Evolutionary conservation across 2,797 vertebrate genomes (phyloP).

Genomic region (Neopelma chrysocephalum): DNA sequence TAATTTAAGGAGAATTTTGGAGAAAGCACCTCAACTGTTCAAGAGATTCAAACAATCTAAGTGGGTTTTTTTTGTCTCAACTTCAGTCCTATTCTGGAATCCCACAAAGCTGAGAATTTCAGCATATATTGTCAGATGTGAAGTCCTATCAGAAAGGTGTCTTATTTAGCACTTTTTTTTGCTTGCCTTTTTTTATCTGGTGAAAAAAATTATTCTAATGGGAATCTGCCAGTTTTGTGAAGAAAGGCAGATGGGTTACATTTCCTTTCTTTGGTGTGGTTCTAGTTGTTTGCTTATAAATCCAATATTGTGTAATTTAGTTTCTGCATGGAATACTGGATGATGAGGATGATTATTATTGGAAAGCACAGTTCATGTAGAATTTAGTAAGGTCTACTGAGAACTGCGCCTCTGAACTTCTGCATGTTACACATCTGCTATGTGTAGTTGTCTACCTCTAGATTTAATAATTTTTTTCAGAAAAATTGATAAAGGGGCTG

Average conservation of each 20-base stretch:
- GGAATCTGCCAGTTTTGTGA: background rate
- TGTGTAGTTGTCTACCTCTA: background rate
- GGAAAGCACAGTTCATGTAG: background rate
- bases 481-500: background rate
- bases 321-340: background rate
- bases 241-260: background rate
- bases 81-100: background rate
- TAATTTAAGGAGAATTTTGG: background rate
- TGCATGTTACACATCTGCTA: background rate
- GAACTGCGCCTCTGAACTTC: background rate
- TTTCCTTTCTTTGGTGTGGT: background rate
- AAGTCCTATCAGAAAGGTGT: background rate
- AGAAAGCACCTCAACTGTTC: background rate
- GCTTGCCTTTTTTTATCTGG: background rate
- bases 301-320: background rate
- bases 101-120: background rate
- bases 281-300: background rate
- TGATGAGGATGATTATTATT: background rate
- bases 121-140: background rate
- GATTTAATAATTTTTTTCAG: background rate
- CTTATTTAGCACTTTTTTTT: background rate
- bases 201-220: background rate
- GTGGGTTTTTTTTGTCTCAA: background rate
- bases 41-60: background rate
- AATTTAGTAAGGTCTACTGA: background rate